Evolutionary conservation across 92 coral and sea anemone genomes (phyloP).

Genomic region (Chrysogorgia sp.): DNA sequence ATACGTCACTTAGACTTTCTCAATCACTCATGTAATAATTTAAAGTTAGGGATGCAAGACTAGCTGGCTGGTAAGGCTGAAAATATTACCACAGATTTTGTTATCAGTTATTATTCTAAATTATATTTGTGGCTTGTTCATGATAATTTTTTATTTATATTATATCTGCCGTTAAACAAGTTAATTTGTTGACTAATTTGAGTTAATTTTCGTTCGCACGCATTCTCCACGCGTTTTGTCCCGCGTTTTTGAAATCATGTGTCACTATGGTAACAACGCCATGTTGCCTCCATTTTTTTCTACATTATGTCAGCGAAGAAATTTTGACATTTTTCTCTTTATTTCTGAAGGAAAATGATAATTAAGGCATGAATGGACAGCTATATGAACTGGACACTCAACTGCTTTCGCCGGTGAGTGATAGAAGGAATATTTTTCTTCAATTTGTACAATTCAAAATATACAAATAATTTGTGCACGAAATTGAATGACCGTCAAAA

Average conservation of each 20-base stretch:
- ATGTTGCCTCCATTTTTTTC: conserved; percentile 9
- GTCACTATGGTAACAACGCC: conserved; percentile 68
- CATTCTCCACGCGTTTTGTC: background rate
- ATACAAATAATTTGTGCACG: no score
- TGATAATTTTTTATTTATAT: no score
- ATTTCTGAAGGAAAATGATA: background rate
- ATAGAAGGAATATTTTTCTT: background rate
- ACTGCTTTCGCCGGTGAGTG: conserved; percentile 31
- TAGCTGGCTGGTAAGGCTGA: no score
- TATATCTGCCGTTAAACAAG: no score
- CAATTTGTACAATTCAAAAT: no score
- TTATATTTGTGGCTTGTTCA: no score
- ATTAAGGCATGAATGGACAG: conserved; percentile 1
- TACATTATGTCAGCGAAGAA: background rate
- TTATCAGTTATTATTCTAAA: no score
- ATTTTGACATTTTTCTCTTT: background rate
- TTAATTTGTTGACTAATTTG: background rate
- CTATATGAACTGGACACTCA: conserved; percentile 36
- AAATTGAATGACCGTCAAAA: no score
- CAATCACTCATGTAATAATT: no score
- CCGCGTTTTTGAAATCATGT: conserved; percentile 50
- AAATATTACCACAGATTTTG: no score
- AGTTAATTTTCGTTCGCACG: background rate
- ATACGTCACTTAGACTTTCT: no score
- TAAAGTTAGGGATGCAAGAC: no score